phyloP scores from a whole-genome alignment of 2,888 invertebrate genomes.

The Ophraella communa region DNA sequence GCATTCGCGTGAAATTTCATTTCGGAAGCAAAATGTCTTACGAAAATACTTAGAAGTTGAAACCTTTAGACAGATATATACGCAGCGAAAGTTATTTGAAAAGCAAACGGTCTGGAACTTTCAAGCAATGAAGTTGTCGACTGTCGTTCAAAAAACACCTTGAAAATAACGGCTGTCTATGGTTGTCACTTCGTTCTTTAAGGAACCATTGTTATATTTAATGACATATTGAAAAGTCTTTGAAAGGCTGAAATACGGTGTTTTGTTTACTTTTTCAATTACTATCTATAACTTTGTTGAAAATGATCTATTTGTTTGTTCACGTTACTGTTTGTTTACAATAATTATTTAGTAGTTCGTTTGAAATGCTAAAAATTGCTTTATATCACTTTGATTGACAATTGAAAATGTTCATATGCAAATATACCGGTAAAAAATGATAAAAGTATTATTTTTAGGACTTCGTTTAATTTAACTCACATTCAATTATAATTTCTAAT shows the following conservation, averaged over 20 bases:
- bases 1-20: conserved; percentile 26
- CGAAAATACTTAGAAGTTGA: conserved; percentile 24
- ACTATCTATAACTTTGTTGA: neutral
- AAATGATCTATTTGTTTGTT: no score
- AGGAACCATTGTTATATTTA: neutral
- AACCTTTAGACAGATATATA: conserved; percentile 21
- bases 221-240: neutral
- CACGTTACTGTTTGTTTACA: no score
- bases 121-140: conserved; percentile 11
- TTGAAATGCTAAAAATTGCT: no score
- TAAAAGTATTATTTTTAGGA: no score
- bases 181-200: conserved; percentile 4
- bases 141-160: conserved; percentile 18
- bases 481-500: no score
- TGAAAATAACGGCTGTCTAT: neutral
- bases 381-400: no score
- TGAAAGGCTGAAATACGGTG: neutral
- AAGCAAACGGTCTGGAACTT: conserved; percentile 24
- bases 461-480: no score
- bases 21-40: conserved; percentile 20
- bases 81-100: conserved; percentile 19
- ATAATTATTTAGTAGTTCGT: no score
- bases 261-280: neutral
- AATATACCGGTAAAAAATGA: no score
- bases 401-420: no score